phyloP scores from a whole-genome alignment of 2,797 vertebrate species.

The Macrochelys suwanniensis region DNA sequence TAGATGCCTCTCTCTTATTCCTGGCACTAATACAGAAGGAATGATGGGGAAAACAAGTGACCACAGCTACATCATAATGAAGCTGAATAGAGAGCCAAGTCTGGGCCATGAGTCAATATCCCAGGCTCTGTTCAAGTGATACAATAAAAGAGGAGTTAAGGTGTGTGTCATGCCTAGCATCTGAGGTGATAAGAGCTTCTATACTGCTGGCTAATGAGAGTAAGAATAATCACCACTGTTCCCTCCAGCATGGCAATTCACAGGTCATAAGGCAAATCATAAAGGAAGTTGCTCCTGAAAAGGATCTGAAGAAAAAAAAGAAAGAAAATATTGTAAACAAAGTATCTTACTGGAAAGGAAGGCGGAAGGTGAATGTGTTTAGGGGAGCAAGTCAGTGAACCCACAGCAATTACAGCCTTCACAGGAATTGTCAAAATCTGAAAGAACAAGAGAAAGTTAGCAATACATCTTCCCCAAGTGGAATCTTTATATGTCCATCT shows the following conservation, averaged over 20 bases:
- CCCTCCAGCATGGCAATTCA: background rate
- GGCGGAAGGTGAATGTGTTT: slow-evolving; percentile 91
- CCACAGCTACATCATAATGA: background rate
- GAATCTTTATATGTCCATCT: background rate
- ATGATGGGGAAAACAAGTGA: background rate
- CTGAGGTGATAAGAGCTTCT: background rate
- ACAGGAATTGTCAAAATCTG: slow-evolving; percentile 98
- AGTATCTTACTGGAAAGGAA: slow-evolving; percentile 93
- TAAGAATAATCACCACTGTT: background rate
- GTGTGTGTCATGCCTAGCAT: background rate
- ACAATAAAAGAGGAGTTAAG: background rate
- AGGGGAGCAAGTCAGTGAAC: slow-evolving; percentile 92
- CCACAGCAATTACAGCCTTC: slow-evolving; percentile 95
- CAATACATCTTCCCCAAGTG: background rate
- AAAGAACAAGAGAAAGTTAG: background rate
- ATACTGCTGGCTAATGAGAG: background rate
- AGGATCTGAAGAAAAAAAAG: background rate
- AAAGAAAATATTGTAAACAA: slow-evolving; percentile 9
- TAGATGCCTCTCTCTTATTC: background rate
- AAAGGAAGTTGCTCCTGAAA: background rate
- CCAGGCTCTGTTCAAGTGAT: background rate
- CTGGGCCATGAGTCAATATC: background rate
- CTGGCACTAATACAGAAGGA: background rate
- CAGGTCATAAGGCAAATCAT: background rate
- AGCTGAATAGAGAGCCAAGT: background rate